Conservation (phyloP, 2,888 invertebrate species). For the Brenthis hecate region DNA sequence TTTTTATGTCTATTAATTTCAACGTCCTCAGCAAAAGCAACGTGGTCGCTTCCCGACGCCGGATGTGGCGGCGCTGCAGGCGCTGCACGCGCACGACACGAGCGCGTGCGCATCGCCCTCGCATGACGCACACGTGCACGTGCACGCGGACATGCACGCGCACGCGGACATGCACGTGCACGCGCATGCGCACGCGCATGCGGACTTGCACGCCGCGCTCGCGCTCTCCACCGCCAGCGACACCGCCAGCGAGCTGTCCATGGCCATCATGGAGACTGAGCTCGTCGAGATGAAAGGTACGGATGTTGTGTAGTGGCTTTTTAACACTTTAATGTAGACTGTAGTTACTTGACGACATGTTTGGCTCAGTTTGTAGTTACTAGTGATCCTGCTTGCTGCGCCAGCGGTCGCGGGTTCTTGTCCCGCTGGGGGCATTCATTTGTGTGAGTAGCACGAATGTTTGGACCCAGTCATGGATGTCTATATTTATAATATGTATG, state of each 20-base stretch:
- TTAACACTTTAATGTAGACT: neutral
- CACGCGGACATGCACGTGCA: neutral
- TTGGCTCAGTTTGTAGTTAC: too few relatives aligned
- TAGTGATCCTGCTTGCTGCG: too few relatives aligned
- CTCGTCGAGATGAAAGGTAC: constrained; percentile 59
- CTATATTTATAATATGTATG: too few relatives aligned
- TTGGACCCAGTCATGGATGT: too few relatives aligned
- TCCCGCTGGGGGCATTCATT: too few relatives aligned
- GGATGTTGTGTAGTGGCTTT: neutral
- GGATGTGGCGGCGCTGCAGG: constrained; percentile 45
- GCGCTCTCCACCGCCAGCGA: constrained; percentile 96
- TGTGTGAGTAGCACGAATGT: too few relatives aligned
- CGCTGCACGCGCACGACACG: constrained; percentile 62
- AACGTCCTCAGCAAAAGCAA: constrained; percentile 46
- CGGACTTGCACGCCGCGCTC: constrained; percentile 81
- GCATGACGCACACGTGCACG: constrained; percentile 1
- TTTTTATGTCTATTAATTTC: neutral
- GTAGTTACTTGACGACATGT: too few relatives aligned
- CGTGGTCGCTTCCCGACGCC: constrained; percentile 74
- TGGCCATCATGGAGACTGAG: constrained; percentile 88
- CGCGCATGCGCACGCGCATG: constrained; percentile 7
- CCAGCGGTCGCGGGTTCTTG: too few relatives aligned
- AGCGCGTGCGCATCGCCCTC: constrained; percentile 56
- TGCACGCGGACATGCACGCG: neutral
- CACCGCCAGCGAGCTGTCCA: constrained; percentile 93